Evolutionary conservation across 2,888 invertebrate genomes (phyloP), one percentile per base, ranked within the genome.

Genomic region (Achlya flavicornis): DNA sequence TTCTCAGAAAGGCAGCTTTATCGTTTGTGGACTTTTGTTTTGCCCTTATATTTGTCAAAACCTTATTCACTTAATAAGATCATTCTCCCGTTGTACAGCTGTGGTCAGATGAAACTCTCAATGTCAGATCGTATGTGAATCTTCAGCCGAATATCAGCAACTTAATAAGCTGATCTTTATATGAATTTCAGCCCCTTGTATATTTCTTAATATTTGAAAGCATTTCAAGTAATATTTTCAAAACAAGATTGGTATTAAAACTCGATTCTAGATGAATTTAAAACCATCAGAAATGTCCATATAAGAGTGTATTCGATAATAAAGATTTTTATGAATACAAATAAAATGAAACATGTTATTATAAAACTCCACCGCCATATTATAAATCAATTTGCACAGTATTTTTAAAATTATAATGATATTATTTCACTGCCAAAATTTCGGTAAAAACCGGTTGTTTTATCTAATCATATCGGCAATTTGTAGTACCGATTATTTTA

Each of bases 251-350:
- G 53, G 19, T 53, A 53, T 53, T 53, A 53, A 53, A 53, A 53
- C 16, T 19, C 16, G 7, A 19, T 53, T 53, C 53, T 19, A 53
- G 63, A 62, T 59, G 58, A 64, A 46, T n/a, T 43, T 43, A n/a
- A 57, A 67, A 67, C 69, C 65, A 73, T 66, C 72, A 66, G 62
- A 71, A 70, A 66, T 68, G 72, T 73, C 73, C 73, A 75, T 66
- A 66, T 4, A 43, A 26, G 67, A 68, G 63, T 64, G 66, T 69
- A 66, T 64, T 65, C 61, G 57, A 57, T 65, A 68, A 63, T 63
- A 63, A 61, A 68, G 62, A 64, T 65, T 64, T 58, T 57, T 66
- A 61, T 62, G 61, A 66, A 65, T 12, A 61, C 26, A 53, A 58
- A 63, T 65, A 46, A 60, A 35, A 46, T 46, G 38, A 60, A 1